phyloP scores from a whole-genome alignment of 1,140 invertebrate genomes.

The Drosophila novamexicana region DNA sequence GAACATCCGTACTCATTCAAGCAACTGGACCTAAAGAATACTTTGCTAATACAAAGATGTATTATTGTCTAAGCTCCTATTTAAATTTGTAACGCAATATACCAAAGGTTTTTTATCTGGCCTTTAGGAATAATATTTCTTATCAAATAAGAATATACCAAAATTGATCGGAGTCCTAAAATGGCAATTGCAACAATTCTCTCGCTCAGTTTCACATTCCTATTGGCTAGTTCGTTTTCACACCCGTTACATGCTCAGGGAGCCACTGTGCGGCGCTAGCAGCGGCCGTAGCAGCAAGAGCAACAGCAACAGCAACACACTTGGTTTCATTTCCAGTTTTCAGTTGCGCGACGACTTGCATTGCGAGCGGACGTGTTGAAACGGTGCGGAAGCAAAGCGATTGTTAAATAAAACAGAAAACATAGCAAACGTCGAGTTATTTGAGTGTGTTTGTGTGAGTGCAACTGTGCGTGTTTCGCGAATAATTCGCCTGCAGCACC shows the following conservation, averaged over 20 bases:
- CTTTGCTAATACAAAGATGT: no score
- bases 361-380: constrained; percentile 52
- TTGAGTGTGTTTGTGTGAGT: constrained; percentile 15
- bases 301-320: constrained; percentile 31
- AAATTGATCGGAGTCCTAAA: background rate
- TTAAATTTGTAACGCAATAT: no score
- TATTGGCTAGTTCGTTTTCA: background rate
- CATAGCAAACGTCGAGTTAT: constrained; percentile 36
- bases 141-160: background rate
- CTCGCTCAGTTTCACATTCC: background rate
- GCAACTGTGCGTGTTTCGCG: constrained; percentile 48
- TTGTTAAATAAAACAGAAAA: constrained; percentile 30
- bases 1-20: no score
- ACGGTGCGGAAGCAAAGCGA: constrained; percentile 29
- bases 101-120: no score
- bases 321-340: constrained; percentile 57
- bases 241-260: background rate
- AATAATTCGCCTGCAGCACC: constrained; percentile 61
- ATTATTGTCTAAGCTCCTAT: no score
- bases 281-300: constrained; percentile 22
- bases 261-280: constrained; percentile 36
- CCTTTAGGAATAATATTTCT: no score
- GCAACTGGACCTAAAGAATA: no score
- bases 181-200: no score
- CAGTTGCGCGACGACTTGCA: constrained; percentile 60